phyloP scores from a whole-genome alignment of 2,113 vertebrate species.

The Speoplatyrhinus poulsoni region DNA sequence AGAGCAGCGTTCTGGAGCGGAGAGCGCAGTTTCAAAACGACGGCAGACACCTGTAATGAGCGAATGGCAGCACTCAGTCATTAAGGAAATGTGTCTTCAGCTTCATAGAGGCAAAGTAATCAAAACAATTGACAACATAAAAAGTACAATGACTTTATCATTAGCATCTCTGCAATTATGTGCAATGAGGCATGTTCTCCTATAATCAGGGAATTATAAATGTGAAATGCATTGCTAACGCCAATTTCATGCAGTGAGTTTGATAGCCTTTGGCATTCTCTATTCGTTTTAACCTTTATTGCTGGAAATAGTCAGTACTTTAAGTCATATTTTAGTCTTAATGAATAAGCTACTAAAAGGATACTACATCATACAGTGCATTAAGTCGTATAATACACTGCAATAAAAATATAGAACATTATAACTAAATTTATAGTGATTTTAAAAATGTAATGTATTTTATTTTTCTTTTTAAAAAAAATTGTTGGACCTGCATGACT shows the following conservation, averaged over 20 bases:
- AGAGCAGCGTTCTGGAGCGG: slow-evolving; percentile 16
- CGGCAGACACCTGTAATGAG: neutral
- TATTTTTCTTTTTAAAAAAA: too few relatives aligned
- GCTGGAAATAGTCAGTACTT: neutral
- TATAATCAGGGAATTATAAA: slow-evolving; percentile 39
- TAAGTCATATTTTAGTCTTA: neutral
- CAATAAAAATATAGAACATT: neutral
- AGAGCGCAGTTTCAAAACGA: slow-evolving; percentile 10
- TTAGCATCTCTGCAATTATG: slow-evolving; percentile 46
- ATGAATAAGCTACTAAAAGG: neutral
- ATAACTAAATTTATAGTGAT: too few relatives aligned
- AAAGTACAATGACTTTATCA: slow-evolving; percentile 41
- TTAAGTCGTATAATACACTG: neutral
- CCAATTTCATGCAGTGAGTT: slow-evolving; percentile 4
- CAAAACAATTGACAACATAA: slow-evolving; percentile 30
- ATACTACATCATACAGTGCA: neutral
- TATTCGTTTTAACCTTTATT: slow-evolving; percentile 17
- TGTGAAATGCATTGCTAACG: slow-evolving; percentile 34
- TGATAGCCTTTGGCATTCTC: slow-evolving; percentile 3
- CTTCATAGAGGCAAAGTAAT: slow-evolving; percentile 31
- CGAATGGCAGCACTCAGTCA: neutral
- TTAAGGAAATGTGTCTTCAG: neutral
- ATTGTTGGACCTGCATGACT: too few relatives aligned
- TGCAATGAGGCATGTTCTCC: slow-evolving; percentile 47
- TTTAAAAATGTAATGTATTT: too few relatives aligned